Conservation (phyloP, 2,888 invertebrate genomes). For the Hylaea fasciaria region DNA sequence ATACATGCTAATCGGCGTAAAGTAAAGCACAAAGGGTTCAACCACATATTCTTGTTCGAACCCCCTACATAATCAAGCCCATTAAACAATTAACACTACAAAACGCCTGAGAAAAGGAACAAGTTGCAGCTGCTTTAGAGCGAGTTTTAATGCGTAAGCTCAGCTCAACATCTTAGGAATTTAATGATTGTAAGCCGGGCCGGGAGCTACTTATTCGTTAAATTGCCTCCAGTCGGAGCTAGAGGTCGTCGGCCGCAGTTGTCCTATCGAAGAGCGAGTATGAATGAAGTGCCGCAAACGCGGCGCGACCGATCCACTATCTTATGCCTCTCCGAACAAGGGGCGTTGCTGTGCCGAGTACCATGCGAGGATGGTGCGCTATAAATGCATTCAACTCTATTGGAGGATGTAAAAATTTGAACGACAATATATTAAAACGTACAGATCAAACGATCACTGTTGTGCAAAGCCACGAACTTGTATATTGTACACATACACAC, state of each 20-base stretch:
- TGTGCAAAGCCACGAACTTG: no score
- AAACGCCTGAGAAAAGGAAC: constrained; percentile 12
- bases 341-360: no score
- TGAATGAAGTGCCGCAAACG: constrained; percentile 28
- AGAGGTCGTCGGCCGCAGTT: constrained; percentile 55
- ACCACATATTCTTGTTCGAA: constrained; percentile 10
- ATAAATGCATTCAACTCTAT: no score
- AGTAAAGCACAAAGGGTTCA: constrained; percentile 33
- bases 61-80: neutral
- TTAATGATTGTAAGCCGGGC: constrained; percentile 51
- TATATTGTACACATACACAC: no score
- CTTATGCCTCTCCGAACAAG: constrained; percentile 40
- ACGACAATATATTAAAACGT: no score
- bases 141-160: constrained; percentile 40
- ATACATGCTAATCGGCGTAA: constrained; percentile 27
- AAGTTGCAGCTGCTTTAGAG: constrained; percentile 37
- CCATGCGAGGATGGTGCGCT: no score
- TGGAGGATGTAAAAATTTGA: no score
- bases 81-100: constrained; percentile 12
- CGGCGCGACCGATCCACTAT: constrained; percentile 45
- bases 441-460: no score
- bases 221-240: constrained; percentile 55
- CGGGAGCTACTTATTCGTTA: constrained; percentile 50
- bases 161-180: no score
- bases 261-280: constrained; percentile 39